Evolutionary conservation across 2,797 vertebrate genomes (phyloP).

Genomic region (Eremophila alpestris): DNA sequence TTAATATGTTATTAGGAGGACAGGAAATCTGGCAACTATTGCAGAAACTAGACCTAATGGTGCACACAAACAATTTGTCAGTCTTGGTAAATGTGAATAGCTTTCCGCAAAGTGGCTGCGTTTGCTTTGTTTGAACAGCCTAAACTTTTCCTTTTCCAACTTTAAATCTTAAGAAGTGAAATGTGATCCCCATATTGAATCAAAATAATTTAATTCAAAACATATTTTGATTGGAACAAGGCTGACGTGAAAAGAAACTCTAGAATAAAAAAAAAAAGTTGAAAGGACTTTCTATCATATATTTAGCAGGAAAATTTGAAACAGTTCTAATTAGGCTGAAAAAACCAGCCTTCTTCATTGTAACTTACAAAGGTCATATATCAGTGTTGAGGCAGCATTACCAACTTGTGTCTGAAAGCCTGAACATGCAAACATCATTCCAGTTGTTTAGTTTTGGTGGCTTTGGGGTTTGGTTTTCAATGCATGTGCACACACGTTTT

Average conservation of each 20-base stretch:
- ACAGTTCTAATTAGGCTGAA: constrained; percentile 83
- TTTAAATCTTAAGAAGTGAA: constrained; percentile 81
- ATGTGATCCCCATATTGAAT: constrained; percentile 79
- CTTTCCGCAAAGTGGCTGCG: constrained; percentile 77
- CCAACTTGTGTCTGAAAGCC: constrained; percentile 77
- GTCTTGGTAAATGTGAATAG: constrained; percentile 79
- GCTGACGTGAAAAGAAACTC: constrained; percentile 76
- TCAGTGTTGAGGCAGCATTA: constrained; percentile 76
- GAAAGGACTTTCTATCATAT: constrained; percentile 81
- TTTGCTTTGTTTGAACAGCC: constrained; percentile 79
- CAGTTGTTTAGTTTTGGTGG: constrained; percentile 58
- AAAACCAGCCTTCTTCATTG: constrained; percentile 77
- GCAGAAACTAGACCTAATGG: constrained; percentile 79
- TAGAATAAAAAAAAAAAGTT: constrained; percentile 72
- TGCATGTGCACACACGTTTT: neutral
- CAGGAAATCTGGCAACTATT: constrained; percentile 86
- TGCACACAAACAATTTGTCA: constrained; percentile 84
- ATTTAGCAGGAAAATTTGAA: constrained; percentile 82
- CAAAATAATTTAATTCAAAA: constrained; percentile 81
- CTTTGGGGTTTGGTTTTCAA: neutral
- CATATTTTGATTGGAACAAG: constrained; percentile 84
- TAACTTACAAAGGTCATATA: constrained; percentile 80
- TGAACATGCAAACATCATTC: constrained; percentile 73
- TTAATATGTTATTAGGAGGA: constrained; percentile 78
- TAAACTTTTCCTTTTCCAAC: constrained; percentile 78